A percentile compares a stretch with the other conserved stretches of the same genome.
phyloP scores from a whole-genome alignment of 2,888 invertebrate genomes.

The Hecatera dysodea region DNA sequence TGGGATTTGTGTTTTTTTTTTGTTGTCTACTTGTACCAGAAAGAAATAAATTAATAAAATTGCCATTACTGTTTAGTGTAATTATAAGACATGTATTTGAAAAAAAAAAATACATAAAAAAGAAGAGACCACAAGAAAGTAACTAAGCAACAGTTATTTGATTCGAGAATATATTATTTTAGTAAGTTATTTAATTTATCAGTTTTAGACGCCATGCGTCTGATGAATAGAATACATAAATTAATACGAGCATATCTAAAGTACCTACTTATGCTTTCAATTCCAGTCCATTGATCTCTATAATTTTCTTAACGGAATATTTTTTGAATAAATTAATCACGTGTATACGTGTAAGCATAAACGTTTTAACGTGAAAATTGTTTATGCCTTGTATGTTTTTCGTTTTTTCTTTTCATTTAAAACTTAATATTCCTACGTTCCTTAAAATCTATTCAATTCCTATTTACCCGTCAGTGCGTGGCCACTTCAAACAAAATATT shows the following conservation, averaged over 20 bases:
- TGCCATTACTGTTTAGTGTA: not conserved
- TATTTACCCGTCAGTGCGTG: slow-evolving; percentile 34
- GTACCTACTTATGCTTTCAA: not conserved
- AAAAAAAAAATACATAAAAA: not conserved
- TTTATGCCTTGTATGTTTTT: not conserved
- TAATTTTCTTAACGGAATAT: not conserved
- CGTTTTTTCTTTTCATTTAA: not conserved
- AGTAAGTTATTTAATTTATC: not conserved
- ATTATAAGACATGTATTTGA: too few relatives aligned
- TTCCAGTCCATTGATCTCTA: not conserved
- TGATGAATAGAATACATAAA: not conserved
- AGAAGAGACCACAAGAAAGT: not conserved
- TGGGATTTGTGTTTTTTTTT: not conserved
- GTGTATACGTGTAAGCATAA: too few relatives aligned
- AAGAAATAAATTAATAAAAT: not conserved
- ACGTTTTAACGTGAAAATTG: not conserved
- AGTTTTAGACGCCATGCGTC: not conserved
- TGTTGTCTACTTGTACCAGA: too few relatives aligned
- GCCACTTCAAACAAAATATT: slow-evolving; percentile 64
- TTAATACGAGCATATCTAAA: not conserved
- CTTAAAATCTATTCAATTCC: slow-evolving; percentile 19
- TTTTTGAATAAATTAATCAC: not conserved
- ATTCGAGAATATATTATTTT: not conserved
- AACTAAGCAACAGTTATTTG: not conserved
- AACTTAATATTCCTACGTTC: not conserved